phyloP scores from a whole-genome alignment of 2,888 invertebrate genomes.

The Dynastes maya region DNA sequence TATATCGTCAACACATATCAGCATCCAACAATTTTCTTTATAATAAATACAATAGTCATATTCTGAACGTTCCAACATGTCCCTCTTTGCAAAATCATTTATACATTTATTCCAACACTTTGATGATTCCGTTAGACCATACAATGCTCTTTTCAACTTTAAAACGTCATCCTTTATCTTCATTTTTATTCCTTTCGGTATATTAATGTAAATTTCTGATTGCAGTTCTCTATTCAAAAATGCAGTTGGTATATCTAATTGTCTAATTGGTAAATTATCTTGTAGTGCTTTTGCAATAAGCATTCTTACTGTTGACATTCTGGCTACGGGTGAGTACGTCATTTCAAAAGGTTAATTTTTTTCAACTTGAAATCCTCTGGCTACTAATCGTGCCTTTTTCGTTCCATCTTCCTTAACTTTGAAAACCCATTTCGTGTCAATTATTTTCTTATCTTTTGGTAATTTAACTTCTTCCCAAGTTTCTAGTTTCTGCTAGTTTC shows the following conservation, averaged over 20 bases:
- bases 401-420: slow-evolving; percentile 53
- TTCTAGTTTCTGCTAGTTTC: slow-evolving; percentile 39
- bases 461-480: slow-evolving; percentile 35
- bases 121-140: slow-evolving; percentile 15
- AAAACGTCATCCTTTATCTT: background rate
- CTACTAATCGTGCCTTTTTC: slow-evolving; percentile 22
- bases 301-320: slow-evolving; percentile 34
- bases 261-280: slow-evolving; percentile 15
- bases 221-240: background rate
- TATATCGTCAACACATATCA: slow-evolving; percentile 7
- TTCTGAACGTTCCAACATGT: background rate
- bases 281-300: slow-evolving; percentile 9
- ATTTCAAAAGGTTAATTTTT: no score
- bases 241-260: slow-evolving; percentile 3
- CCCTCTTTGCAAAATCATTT: no score
- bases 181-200: slow-evolving; percentile 11
- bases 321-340: slow-evolving; percentile 4
- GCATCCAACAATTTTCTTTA: background rate
- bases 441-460: slow-evolving; percentile 36
- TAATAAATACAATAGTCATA: background rate
- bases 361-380: slow-evolving; percentile 56
- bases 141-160: slow-evolving; percentile 25
- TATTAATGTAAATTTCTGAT: slow-evolving; percentile 12
- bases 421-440: slow-evolving; percentile 54
- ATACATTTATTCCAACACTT: slow-evolving; percentile 11